Evolutionary conservation across 2,888 invertebrate species (phyloP).

Genomic region (Melitaea athalia): DNA sequence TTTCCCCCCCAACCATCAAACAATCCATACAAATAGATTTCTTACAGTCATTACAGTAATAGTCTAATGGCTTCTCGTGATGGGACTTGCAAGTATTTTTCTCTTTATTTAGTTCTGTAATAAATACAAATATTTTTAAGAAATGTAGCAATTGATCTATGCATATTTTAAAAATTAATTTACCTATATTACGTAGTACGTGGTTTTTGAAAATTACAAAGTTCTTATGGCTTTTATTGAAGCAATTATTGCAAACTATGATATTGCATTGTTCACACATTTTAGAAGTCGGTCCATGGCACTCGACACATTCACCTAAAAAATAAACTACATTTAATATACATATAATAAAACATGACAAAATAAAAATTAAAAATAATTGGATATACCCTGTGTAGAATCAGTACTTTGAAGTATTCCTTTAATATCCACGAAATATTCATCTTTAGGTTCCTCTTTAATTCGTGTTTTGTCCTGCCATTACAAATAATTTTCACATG

Average conservation of each 20-base stretch:
- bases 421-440: constrained; percentile 61
- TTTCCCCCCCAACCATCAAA: constrained; percentile 69
- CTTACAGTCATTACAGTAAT: constrained; percentile 69
- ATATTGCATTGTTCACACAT: constrained; percentile 70
- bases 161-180: constrained; percentile 6
- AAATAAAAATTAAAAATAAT: background rate
- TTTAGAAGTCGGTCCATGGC: constrained; percentile 56
- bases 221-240: constrained; percentile 70
- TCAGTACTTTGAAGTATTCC: constrained; percentile 53
- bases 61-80: constrained; percentile 62
- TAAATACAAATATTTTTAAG: constrained; percentile 14
- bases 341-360: background rate
- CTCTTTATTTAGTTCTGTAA: constrained; percentile 48
- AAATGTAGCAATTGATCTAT: too few relatives aligned
- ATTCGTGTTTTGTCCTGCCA: constrained; percentile 35
- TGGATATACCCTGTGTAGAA: constrained; percentile 52
- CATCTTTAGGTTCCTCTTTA: constrained; percentile 37
- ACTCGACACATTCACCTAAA: constrained; percentile 67
- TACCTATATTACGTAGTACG: constrained; percentile 57
- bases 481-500: too few relatives aligned
- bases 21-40: constrained; percentile 73
- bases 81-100: constrained; percentile 59
- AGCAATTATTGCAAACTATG: constrained; percentile 66
- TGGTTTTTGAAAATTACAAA: constrained; percentile 73
- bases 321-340: background rate